A percentile compares a stretch with the other conserved stretches of the same genome.
Evolutionary conservation across 1,140 invertebrate species (phyloP).

Genomic region (Pachyrhynchus sulphureomaculatus): DNA sequence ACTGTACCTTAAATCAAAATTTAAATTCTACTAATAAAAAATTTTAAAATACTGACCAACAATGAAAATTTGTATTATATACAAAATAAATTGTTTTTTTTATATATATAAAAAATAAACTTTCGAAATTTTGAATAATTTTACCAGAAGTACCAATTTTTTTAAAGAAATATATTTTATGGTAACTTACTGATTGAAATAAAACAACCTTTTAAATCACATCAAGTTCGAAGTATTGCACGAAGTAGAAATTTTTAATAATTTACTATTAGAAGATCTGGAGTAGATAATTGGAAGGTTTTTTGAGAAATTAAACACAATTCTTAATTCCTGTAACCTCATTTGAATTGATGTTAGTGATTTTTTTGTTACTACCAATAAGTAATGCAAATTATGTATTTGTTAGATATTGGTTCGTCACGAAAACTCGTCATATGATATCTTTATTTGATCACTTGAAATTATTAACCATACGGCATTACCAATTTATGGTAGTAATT

Average conservation of each 20-base stretch:
- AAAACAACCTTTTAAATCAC: slow-evolving; percentile 12
- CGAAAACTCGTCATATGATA: too few species aligned
- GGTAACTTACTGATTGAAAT: not conserved
- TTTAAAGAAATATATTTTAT: slow-evolving; percentile 1
- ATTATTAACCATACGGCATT: too few species aligned
- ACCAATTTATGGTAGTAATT: too few species aligned
- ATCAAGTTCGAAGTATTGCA: slow-evolving; percentile 16
- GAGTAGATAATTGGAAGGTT: too few species aligned
- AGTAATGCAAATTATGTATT: too few species aligned
- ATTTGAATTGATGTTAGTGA: too few species aligned
- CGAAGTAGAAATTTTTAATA: not conserved
- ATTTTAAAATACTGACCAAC: slow-evolving; percentile 43
- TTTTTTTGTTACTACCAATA: too few species aligned
- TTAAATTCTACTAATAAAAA: not conserved
- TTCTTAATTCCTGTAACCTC: too few species aligned
- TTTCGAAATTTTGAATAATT: slow-evolving; percentile 2
- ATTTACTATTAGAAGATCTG: not conserved
- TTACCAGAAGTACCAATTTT: not conserved
- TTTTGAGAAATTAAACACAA: too few species aligned
- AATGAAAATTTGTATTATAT: slow-evolving; percentile 15
- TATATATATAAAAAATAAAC: not conserved
- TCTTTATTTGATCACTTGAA: too few species aligned
- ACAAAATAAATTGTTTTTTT: not conserved
- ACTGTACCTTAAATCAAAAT: not conserved
- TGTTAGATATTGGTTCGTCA: too few species aligned